Base-by-base conservation (phyloP, 2,113 vertebrate genomes). In the Ranitomeya imitator region DNA sequence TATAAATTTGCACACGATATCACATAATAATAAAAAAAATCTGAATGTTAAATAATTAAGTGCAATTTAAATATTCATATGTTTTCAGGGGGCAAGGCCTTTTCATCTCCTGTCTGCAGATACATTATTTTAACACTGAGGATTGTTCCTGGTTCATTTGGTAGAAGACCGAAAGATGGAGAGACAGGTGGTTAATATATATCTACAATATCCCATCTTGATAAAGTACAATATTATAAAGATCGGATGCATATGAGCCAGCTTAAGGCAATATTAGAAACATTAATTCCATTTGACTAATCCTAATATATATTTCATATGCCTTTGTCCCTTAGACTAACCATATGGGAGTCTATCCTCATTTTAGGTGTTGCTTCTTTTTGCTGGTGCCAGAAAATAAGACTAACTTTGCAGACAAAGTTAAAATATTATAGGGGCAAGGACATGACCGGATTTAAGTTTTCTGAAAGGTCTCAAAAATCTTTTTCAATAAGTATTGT, bases 21-120 rank as follows among this genome's bases (percentile, higher is more conserved):
- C 82, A 18, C 79, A 94, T 92, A 93, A 83, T 83, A 88, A 88
- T 84, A 86, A 92, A 93, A 92, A 93, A 93, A 92, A 85, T 65
- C 69, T 88, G 73, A 88, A 78, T 88, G 87, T 94, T 93, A 92
- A 96, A 96, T 96, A 96, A 96, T 96, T 96, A 93, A 96, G 92
- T 92, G 85, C 93, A 92, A 96, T 95, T 96, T 94, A 96, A 97
- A 97, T 96, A 96, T 95, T 96, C 94, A 95, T 95, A 95, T 94
- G 93, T 94, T 96, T 94, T 95, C 94, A 91, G 90, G 93, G 89
- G 93, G 92, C 92, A 94, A 96, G 95, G 93, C 94, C 93, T 95
- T 89, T 95, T 95, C 89, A 95, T 94, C 94, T 92, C 93, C 82
- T 91, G 92, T 93, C 73, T 93, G 92, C 92, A 93, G 92, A 93